Evolutionary conservation across 2,113 vertebrate genomes (phyloP).

Genomic region (Melanerpes formicivorus): DNA sequence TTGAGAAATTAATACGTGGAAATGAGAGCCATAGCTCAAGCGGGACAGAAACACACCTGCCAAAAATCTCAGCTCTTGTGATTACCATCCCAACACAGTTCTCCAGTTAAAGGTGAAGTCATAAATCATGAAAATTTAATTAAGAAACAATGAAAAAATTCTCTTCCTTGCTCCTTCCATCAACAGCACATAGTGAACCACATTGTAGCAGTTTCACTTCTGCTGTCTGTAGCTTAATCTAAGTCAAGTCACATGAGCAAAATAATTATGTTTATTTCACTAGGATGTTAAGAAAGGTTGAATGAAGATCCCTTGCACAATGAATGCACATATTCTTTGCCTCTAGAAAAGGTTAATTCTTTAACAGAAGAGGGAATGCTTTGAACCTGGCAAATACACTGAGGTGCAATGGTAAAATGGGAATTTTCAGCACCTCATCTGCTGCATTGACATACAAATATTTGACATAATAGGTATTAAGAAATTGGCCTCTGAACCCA

Average conservation of each 20-base stretch:
- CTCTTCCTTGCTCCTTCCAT: background rate
- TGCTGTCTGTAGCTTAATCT: background rate
- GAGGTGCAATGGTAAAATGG: background rate
- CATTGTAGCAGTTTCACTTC: background rate
- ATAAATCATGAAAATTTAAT: constrained; percentile 20
- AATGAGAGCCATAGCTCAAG: background rate
- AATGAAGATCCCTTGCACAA: background rate
- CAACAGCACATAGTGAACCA: background rate
- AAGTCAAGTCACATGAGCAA: background rate
- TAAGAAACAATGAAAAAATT: background rate
- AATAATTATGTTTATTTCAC: background rate
- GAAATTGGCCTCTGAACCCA: background rate
- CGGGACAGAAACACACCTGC: background rate
- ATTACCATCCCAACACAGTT: background rate
- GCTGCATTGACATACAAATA: background rate
- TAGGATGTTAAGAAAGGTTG: background rate
- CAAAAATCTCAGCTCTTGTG: background rate
- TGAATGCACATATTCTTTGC: background rate
- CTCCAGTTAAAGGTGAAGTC: background rate
- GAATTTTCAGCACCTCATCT: background rate
- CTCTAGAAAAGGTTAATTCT: background rate
- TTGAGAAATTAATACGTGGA: background rate
- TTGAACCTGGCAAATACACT: background rate
- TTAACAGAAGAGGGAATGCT: background rate
- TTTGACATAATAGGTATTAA: background rate